phyloP scores from a whole-genome alignment of 2,113 vertebrate species.

The Manacus vitellinus region DNA sequence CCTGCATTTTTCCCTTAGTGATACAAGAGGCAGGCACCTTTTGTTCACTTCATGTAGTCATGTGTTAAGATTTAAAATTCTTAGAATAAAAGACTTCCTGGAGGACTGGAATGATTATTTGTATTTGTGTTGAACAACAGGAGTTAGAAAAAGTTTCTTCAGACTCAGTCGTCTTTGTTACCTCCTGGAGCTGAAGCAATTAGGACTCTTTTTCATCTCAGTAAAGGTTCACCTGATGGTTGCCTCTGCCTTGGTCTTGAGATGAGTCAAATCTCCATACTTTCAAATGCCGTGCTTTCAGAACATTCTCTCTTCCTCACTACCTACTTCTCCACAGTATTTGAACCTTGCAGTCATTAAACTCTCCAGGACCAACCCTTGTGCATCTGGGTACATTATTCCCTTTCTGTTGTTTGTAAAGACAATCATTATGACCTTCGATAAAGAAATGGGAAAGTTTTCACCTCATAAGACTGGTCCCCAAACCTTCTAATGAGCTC shows the following conservation, averaged over 20 bases:
- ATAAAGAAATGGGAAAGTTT: background rate
- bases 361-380: background rate
- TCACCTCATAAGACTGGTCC: background rate
- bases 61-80: background rate
- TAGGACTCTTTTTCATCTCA: background rate
- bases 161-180: background rate
- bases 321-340: background rate
- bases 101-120: background rate
- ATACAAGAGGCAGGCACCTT: background rate
- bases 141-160: background rate
- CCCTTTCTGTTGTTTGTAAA: background rate
- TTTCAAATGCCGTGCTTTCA: background rate
- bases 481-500: background rate
- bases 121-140: background rate
- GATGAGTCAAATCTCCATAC: background rate
- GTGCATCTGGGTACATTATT: background rate
- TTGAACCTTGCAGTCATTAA: background rate
- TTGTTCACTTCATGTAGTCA: background rate
- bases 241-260: background rate
- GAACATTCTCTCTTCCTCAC: background rate
- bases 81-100: background rate
- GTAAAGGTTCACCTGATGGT: background rate
- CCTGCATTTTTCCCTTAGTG: background rate
- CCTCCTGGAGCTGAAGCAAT: background rate
- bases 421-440: background rate